Percentiles rank a stretch among this genome's conserved stretches.
Conservation (phyloP, 2,113 vertebrate genomes). For the Gnathonemus longibarbis region DNA sequence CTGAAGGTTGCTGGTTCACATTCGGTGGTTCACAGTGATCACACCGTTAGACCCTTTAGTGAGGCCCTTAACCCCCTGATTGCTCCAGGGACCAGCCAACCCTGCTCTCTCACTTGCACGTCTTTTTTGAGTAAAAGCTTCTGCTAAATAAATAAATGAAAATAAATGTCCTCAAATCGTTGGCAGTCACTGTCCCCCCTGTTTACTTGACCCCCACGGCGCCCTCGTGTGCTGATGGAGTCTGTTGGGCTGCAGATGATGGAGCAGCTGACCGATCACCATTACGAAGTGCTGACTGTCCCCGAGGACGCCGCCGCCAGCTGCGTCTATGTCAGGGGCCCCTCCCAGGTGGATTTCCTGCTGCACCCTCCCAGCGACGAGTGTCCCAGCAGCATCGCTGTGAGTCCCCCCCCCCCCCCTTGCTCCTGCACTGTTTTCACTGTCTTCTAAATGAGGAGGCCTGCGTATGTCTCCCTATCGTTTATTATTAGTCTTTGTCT, state of each 20-base stretch:
- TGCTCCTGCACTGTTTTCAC: neutral
- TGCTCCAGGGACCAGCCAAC: neutral
- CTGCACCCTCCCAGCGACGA: conserved; percentile 75
- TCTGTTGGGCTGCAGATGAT: conserved; percentile 60
- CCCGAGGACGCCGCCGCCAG: conserved; percentile 75
- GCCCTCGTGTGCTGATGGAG: neutral
- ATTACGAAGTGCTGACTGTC: conserved; percentile 76
- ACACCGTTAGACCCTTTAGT: neutral
- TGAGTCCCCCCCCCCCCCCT: conserved; percentile 42
- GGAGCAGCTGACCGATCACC: conserved; percentile 81
- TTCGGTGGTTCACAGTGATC: neutral
- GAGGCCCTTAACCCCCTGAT: neutral
- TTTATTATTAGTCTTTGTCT: neutral
- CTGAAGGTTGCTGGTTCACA: neutral
- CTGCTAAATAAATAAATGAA: neutral
- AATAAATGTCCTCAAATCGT: neutral
- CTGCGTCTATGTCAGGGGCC: conserved; percentile 73
- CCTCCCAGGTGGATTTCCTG: conserved; percentile 65
- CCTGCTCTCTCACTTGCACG: neutral
- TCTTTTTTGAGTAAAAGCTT: neutral
- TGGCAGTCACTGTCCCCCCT: neutral
- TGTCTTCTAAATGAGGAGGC: neutral
- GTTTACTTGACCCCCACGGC: neutral
- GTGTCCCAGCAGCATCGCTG: conserved; percentile 69
- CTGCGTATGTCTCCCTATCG: neutral